Conservation (phyloP, 2,797 vertebrate genomes). For the Darevskia mixta region DNA sequence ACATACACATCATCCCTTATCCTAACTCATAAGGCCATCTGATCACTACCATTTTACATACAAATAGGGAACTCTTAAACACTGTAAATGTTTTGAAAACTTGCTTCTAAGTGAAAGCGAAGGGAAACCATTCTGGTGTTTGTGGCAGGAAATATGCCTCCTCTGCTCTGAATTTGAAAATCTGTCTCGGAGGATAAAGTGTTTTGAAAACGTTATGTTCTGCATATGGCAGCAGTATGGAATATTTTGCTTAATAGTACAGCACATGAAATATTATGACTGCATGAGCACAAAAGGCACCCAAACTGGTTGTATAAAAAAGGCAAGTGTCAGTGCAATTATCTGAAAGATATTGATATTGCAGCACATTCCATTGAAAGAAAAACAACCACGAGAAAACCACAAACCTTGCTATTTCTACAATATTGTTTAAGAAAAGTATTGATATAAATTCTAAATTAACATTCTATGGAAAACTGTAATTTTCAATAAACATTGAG, state of each 20-base stretch:
- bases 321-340: neutral
- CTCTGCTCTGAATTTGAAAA: slow-evolving; percentile 8
- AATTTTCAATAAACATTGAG: neutral
- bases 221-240: slow-evolving; percentile 28
- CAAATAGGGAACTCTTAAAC: neutral
- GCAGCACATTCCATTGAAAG: neutral
- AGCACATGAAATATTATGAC: slow-evolving; percentile 33
- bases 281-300: neutral
- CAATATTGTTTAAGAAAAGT: neutral
- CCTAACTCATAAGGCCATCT: neutral
- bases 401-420: neutral
- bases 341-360: neutral
- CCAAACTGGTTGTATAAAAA: slow-evolving; percentile 15
- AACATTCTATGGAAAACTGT: neutral
- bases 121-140: slow-evolving; percentile 20
- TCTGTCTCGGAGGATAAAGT: slow-evolving; percentile 24
- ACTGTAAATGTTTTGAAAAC: slow-evolving; percentile 8
- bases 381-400: neutral
- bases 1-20: neutral
- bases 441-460: neutral
- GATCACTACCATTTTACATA: neutral
- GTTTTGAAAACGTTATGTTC: slow-evolving; percentile 31
- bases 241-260: slow-evolving; percentile 29
- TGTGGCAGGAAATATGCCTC: slow-evolving; percentile 7
- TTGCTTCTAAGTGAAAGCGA: slow-evolving; percentile 19